These are phyloP conservation scores for Euwallacea similis DNA, from an alignment of 1,140 invertebrate species.

Conservation along the genomic window DNA sequence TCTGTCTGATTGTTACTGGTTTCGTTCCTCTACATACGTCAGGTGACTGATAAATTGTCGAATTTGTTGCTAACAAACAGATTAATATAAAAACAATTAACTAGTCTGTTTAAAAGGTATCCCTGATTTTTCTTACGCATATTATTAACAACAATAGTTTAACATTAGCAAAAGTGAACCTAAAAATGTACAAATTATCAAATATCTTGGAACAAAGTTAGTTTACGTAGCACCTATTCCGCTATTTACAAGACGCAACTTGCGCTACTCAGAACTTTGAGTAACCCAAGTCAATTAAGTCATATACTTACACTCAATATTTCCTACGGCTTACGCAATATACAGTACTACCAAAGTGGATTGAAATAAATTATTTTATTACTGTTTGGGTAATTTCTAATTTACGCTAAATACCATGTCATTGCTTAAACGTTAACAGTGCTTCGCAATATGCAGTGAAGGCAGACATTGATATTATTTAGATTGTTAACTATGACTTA, in stretches of 20 bases:
- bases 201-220: slow-evolving; percentile 38
- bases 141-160: slow-evolving; percentile 39
- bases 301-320: too few relatives aligned
- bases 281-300: too few relatives aligned
- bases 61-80: slow-evolving; percentile 39
- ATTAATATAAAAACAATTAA: slow-evolving; percentile 36
- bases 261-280: too few relatives aligned
- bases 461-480: slow-evolving; percentile 46
- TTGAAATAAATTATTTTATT: too few relatives aligned
- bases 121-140: slow-evolving; percentile 39
- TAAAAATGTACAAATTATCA: slow-evolving; percentile 39
- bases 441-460: slow-evolving; percentile 50
- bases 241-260: slow-evolving; percentile 27
- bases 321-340: too few relatives aligned
- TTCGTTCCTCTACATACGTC: neutral
- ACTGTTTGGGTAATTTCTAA: neutral
- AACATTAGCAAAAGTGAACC: slow-evolving; percentile 39
- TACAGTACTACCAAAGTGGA: too few relatives aligned
- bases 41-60: slow-evolving; percentile 33
- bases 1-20: slow-evolving; percentile 2
- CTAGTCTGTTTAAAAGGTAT: slow-evolving; percentile 32
- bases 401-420: slow-evolving; percentile 31
- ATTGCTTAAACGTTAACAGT: slow-evolving; percentile 46
- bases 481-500: slow-evolving; percentile 10
- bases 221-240: slow-evolving; percentile 36